Conservation (phyloP, 2,888 invertebrate species). For the Lordiphosa andalusiaca region DNA sequence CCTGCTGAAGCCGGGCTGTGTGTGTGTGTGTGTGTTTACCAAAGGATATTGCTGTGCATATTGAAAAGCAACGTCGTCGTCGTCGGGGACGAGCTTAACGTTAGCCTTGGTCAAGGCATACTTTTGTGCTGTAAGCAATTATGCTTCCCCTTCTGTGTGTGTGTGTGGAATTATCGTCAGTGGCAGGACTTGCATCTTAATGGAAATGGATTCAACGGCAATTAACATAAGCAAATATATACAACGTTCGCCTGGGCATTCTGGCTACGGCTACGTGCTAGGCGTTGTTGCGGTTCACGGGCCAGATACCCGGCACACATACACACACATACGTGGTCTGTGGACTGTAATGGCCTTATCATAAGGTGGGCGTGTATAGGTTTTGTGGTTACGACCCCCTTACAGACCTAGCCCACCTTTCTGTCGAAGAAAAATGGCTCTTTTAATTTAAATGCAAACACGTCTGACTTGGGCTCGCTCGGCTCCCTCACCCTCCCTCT, state of each 20-base stretch:
- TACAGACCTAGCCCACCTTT: slow-evolving; percentile 8
- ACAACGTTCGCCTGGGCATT: slow-evolving; percentile 59
- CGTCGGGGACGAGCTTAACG: slow-evolving; percentile 49
- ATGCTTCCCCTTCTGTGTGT: slow-evolving; percentile 36
- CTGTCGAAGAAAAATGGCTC: slow-evolving; percentile 77
- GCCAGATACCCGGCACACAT: slow-evolving; percentile 33
- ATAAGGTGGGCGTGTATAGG: slow-evolving; percentile 67
- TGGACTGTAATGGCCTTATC: slow-evolving; percentile 68
- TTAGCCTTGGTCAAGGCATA: slow-evolving; percentile 67
- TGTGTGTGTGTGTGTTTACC: slow-evolving; percentile 60
- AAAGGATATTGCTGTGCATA: slow-evolving; percentile 75
- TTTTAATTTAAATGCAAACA: slow-evolving; percentile 79
- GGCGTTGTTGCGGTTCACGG: slow-evolving; percentile 62
- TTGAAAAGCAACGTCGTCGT: slow-evolving; percentile 69
- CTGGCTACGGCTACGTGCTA: slow-evolving; percentile 55
- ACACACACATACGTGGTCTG: slow-evolving; percentile 55
- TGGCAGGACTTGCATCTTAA: slow-evolving; percentile 76
- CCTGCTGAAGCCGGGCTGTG: slow-evolving; percentile 3
- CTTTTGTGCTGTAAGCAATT: slow-evolving; percentile 56
- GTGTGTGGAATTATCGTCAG: slow-evolving; percentile 71
- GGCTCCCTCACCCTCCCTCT: no score
- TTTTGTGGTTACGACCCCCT: slow-evolving; percentile 12
- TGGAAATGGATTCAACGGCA: slow-evolving; percentile 78
- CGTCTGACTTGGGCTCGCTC: slow-evolving; percentile 68
- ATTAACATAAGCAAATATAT: slow-evolving; percentile 79